A percentile compares a stretch with the other conserved stretches of the same genome.
Conservation (phyloP, 2,797 vertebrate species). For the Megaceryle alcyon region DNA sequence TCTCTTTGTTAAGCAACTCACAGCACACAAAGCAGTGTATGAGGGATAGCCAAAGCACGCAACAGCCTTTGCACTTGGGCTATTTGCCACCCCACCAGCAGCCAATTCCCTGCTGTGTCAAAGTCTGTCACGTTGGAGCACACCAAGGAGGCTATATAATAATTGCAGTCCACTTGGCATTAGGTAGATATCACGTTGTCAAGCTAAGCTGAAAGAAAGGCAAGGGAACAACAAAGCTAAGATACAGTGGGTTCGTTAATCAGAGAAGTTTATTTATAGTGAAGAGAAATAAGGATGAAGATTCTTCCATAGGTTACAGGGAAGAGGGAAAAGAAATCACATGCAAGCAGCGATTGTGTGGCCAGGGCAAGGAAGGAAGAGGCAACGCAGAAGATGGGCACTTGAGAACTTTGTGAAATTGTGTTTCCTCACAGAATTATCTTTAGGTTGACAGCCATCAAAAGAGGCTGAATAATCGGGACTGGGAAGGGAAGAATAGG, state of each 20-base stretch:
- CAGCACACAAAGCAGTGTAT: background rate
- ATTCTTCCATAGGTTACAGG: background rate
- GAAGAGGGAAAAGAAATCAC: background rate
- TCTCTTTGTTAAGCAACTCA: background rate
- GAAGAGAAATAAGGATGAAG: background rate
- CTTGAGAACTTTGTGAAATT: background rate
- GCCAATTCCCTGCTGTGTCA: background rate
- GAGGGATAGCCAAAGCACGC: background rate
- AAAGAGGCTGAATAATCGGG: background rate
- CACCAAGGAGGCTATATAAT: background rate
- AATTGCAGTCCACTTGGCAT: background rate
- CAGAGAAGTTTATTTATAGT: background rate
- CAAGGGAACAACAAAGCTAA: background rate
- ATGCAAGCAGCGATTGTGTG: background rate
- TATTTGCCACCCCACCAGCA: background rate
- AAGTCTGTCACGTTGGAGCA: background rate
- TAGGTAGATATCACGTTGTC: background rate
- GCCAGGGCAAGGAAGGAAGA: background rate
- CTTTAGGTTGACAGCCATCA: background rate
- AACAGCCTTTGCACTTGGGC: background rate
- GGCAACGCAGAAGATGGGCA: background rate
- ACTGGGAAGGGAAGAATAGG: background rate
- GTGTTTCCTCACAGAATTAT: background rate
- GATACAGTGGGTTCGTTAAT: background rate
- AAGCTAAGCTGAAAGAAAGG: background rate